These are phyloP conservation scores for Thalassarche chlororhynchos DNA, from an alignment of 2,113 vertebrate species.

Conservation along the genomic window DNA sequence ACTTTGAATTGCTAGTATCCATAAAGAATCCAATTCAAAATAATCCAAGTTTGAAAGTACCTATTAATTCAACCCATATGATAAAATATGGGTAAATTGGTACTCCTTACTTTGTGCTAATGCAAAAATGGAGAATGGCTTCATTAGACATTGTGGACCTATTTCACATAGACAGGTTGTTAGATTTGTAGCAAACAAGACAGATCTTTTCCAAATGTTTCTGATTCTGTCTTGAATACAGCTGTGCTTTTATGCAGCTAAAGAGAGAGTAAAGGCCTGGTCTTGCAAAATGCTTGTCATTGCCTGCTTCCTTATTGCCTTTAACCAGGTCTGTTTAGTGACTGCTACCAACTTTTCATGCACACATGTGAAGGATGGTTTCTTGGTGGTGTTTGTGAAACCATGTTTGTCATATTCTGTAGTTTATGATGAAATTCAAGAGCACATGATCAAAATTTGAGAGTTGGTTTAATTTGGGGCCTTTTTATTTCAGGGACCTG, in stretches of 20 bases:
- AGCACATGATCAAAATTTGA: neutral
- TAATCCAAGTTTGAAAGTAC: neutral
- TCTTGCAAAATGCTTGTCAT: neutral
- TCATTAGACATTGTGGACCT: neutral
- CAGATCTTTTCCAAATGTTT: neutral
- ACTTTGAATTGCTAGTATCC: neutral
- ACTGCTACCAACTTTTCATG: neutral
- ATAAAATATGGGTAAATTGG: neutral
- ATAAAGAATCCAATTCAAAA: neutral
- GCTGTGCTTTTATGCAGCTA: neutral
- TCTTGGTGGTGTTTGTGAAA: neutral
- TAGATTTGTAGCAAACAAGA: neutral
- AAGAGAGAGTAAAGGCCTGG: neutral
- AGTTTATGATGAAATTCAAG: neutral
- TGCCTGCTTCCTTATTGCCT: neutral
- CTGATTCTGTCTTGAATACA: neutral
- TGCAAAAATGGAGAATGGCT: neutral
- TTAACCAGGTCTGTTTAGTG: neutral
- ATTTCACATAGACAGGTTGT: neutral
- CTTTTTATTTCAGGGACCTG: constrained; percentile 86
- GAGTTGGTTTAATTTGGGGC: neutral
- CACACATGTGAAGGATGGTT: accelerated
- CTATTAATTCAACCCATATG: neutral
- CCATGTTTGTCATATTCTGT: neutral
- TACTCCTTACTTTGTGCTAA: neutral